A percentile compares a stretch with the other conserved stretches of the same genome.
Conservation (phyloP, 1,140 invertebrate genomes). For the Battus philenor region DNA sequence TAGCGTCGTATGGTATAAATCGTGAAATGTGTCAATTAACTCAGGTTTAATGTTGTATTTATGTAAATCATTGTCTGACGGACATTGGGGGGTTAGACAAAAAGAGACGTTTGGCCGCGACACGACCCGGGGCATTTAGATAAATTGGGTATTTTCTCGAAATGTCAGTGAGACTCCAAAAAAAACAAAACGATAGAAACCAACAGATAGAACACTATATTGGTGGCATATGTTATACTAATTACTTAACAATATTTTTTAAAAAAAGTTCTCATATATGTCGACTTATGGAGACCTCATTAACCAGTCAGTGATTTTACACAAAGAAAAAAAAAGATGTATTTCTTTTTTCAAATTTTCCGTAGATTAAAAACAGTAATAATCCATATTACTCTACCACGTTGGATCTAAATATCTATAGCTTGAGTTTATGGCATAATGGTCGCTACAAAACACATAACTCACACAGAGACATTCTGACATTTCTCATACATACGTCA, state of each 20-base stretch:
- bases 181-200: conserved; percentile 24
- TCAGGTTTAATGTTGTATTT: conserved; percentile 59
- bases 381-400: too few species aligned
- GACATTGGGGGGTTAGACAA: conserved; percentile 30
- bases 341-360: too few species aligned
- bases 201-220: conserved; percentile 10
- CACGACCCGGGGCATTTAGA: conserved; percentile 31
- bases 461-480: too few species aligned
- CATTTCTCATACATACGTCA: too few species aligned
- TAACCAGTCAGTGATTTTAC: too few species aligned
- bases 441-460: too few species aligned
- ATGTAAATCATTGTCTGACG: conserved; percentile 53
- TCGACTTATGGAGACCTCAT: too few species aligned
- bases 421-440: too few species aligned
- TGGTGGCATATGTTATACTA: background rate
- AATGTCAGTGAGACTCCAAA: conserved; percentile 28
- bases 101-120: conserved; percentile 23
- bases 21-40: conserved; percentile 62
- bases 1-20: conserved; percentile 50
- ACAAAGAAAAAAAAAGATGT: too few species aligned
- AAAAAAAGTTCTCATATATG: conserved; percentile 4
- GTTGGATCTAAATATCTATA: too few species aligned
- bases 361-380: too few species aligned
- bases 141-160: conserved; percentile 35
- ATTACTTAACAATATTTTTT: conserved; percentile 7